Base-by-base conservation (phyloP, 2,797 vertebrate genomes). In the Eulemur rubriventer region DNA sequence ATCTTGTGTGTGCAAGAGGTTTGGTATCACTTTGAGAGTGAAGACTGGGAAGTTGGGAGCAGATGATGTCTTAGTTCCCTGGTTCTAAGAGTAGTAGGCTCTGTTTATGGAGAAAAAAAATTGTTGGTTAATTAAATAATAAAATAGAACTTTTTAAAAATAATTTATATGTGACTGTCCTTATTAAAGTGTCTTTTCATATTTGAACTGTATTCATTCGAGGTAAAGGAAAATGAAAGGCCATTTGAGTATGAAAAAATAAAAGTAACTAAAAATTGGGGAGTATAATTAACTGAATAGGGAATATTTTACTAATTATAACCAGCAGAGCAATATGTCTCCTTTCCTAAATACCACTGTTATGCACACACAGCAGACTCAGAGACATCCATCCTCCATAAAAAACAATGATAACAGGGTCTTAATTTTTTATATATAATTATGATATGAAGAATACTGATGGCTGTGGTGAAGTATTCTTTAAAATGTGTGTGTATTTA, bases 371-470 rank as follows among this genome's bases (percentile, higher is more conserved):
- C 26, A 57, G n/a, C 28, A 38, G 4, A 43, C 38, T 16, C 26
- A 57, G n/a, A 72, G 24, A 41, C 22, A 9, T 30, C 13, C 72
- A 6, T n/a, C 2, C 83, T 41, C 80, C 13, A 46, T 1, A 65
- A 6, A 79, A 38, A 20, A 73, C 6, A 89, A 48, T 35, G 22
- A 41, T 30, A 61, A 2, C n/a, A 26, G 2, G 2, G 13, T 61
- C 52, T 94, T 43, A 67, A 41, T 20, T 91, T 87, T 92, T 92
- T 92, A 84, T 24, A n/a, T 61, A 41, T 52, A 91, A 43, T 85
- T 82, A 57, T 46, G 24, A 79, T 85, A 30, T 72, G 24, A 83
- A 88, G 24, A 84, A 17, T 50, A 70, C 1, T 67, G 5, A 26
- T 96, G 5, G 35, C 7, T 87, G 6, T 43, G 55, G 28, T 41